Evolutionary conservation across 2,797 vertebrate genomes (phyloP).

Genomic region (Chloroceryle inda): DNA sequence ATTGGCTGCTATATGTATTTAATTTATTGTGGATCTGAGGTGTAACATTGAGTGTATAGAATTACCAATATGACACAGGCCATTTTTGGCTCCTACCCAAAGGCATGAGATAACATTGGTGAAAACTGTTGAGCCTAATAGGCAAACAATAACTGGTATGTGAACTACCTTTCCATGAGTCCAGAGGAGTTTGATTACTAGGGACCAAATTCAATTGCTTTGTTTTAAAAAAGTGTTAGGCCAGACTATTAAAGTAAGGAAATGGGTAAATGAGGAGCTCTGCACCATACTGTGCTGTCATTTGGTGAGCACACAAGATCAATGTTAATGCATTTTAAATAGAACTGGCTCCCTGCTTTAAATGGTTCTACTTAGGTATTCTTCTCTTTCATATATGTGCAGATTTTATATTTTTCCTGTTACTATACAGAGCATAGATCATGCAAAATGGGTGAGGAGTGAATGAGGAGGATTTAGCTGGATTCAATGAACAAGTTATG

Average conservation of each 20-base stretch:
- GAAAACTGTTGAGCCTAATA: not conserved
- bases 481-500: slow-evolving; percentile 39
- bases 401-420: slow-evolving; percentile 51
- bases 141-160: not conserved
- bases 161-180: not conserved
- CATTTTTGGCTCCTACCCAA: not conserved
- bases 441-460: slow-evolving; percentile 39
- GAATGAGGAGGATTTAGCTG: slow-evolving; percentile 21
- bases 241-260: slow-evolving; percentile 9
- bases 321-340: slow-evolving; percentile 64
- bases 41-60: not conserved
- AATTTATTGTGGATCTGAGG: not conserved
- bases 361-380: slow-evolving; percentile 27
- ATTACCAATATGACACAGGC: not conserved
- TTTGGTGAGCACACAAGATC: slow-evolving; percentile 30
- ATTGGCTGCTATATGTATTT: not conserved
- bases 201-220: slow-evolving; percentile 11
- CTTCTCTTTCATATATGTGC: slow-evolving; percentile 44
- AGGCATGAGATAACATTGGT: not conserved
- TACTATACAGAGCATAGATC: slow-evolving; percentile 36
- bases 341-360: slow-evolving; percentile 31
- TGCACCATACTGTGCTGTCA: slow-evolving; percentile 31
- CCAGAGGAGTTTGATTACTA: not conserved
- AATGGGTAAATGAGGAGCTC: slow-evolving; percentile 19
- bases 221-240: slow-evolving; percentile 13